A percentile compares a stretch with the other conserved stretches of the same genome.
Evolutionary conservation across 2,113 vertebrate genomes (phyloP).

Genomic region (Platycercus adscitus): DNA sequence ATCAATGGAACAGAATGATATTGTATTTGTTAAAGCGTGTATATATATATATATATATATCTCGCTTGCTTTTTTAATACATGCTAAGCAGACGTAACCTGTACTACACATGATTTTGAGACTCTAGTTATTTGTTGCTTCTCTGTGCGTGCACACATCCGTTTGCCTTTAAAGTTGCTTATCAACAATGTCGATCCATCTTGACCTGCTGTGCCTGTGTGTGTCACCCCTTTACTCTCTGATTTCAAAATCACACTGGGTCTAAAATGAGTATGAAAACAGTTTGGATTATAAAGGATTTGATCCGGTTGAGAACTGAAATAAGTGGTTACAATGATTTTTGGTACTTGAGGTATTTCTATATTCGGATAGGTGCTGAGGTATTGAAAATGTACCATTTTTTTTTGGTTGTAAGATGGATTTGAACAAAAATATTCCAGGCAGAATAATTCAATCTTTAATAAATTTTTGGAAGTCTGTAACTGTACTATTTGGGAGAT

Average conservation of each 20-base stretch:
- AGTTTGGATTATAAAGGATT: background rate
- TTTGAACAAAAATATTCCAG: background rate
- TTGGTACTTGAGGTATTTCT: background rate
- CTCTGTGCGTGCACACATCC: background rate
- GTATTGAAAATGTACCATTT: background rate
- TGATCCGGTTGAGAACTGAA: background rate
- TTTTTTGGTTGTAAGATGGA: too few species aligned
- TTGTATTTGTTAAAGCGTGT: background rate
- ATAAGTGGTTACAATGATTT: background rate
- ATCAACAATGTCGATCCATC: rapidly evolving
- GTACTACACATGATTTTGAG: background rate
- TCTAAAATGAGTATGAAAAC: background rate
- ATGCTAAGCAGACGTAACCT: background rate
- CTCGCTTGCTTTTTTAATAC: background rate
- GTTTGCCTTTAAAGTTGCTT: background rate
- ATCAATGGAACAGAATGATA: background rate
- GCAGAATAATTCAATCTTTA: background rate
- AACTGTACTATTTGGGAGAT: background rate
- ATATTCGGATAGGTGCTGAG: background rate
- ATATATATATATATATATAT: background rate
- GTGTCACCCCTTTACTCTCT: background rate
- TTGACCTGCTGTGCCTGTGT: background rate
- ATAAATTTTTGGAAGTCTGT: background rate
- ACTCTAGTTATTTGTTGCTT: background rate
- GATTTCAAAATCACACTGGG: background rate